These are phyloP conservation scores for Pseudocheirus occidentalis DNA, from an alignment of 2,797 vertebrate genomes.

Conservation along the genomic window DNA sequence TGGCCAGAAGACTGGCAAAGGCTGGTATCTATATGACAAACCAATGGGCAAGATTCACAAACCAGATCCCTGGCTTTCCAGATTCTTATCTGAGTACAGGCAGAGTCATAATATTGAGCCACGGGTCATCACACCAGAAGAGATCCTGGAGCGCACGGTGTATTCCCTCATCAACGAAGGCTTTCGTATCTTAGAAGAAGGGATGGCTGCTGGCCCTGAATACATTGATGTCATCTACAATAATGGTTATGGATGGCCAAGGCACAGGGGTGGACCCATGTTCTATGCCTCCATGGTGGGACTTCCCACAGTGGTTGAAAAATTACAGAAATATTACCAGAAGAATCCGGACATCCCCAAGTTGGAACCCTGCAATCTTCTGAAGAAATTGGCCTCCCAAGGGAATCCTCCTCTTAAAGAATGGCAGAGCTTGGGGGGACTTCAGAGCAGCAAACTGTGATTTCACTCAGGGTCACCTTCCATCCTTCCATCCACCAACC, in stretches of 20 bases:
- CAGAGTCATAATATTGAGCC: conserved; percentile 82
- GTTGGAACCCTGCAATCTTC: conserved; percentile 88
- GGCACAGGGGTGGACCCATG: conserved; percentile 93
- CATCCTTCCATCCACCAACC: not conserved
- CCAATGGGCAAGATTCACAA: conserved; percentile 85
- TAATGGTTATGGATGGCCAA: conserved; percentile 93
- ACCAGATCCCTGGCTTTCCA: conserved; percentile 89
- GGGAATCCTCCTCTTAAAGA: conserved; percentile 90
- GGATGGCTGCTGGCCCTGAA: conserved; percentile 90
- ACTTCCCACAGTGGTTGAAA: conserved; percentile 86
- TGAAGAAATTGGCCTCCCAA: conserved; percentile 88
- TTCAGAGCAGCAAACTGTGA: conserved; percentile 87
- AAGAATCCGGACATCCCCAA: conserved; percentile 88
- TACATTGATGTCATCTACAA: conserved; percentile 93
- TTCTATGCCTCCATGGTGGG: conserved; percentile 91
- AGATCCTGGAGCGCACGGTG: conserved; percentile 92
- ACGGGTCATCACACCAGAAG: conserved; percentile 85
- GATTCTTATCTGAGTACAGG: conserved; percentile 89
- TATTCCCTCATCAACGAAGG: conserved; percentile 92
- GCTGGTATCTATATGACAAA: conserved; percentile 94
- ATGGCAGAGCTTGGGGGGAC: conserved; percentile 87
- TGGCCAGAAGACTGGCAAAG: conserved; percentile 91
- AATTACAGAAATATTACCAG: conserved; percentile 88
- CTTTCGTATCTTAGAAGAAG: conserved; percentile 91
- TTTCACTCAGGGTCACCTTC: accelerated